phyloP scores from a whole-genome alignment of 2,797 vertebrate genomes.

The Sciurus vulgaris region DNA sequence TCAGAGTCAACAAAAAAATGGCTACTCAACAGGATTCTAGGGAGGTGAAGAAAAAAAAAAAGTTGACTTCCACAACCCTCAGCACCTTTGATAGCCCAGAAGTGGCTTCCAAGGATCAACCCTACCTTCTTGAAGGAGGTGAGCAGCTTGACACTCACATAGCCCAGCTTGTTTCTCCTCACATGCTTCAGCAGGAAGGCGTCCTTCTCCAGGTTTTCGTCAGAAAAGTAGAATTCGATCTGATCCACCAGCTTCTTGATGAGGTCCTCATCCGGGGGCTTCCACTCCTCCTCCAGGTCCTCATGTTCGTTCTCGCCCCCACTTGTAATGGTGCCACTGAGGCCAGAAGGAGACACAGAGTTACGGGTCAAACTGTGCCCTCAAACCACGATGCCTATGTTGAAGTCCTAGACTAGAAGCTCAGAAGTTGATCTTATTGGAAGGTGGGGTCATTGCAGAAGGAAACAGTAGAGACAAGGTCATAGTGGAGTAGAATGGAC shows the following conservation, averaged over 20 bases:
- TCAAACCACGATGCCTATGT: neutral
- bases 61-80: neutral
- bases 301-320: slow-evolving; percentile 95
- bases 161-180: slow-evolving; percentile 97
- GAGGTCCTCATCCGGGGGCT: slow-evolving; percentile 94
- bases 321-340: slow-evolving; percentile 91
- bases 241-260: slow-evolving; percentile 95
- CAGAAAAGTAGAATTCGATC: slow-evolving; percentile 98
- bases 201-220: slow-evolving; percentile 98
- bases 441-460: neutral
- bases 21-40: neutral
- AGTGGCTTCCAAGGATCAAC: neutral
- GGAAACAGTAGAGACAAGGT: neutral
- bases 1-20: neutral
- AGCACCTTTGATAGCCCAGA: neutral
- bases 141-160: slow-evolving; percentile 98
- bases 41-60: neutral
- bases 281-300: slow-evolving; percentile 91
- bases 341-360: slow-evolving; percentile 75
- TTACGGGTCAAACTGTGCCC: neutral
- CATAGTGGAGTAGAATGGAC: neutral
- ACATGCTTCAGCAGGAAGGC: slow-evolving; percentile 98
- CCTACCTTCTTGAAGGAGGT: slow-evolving; percentile 99
- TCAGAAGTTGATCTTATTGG: neutral
- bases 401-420: neutral